These are phyloP conservation scores for Cotesia vestalis DNA, from an alignment of 1,140 invertebrate genomes.

Conservation along the genomic window DNA sequence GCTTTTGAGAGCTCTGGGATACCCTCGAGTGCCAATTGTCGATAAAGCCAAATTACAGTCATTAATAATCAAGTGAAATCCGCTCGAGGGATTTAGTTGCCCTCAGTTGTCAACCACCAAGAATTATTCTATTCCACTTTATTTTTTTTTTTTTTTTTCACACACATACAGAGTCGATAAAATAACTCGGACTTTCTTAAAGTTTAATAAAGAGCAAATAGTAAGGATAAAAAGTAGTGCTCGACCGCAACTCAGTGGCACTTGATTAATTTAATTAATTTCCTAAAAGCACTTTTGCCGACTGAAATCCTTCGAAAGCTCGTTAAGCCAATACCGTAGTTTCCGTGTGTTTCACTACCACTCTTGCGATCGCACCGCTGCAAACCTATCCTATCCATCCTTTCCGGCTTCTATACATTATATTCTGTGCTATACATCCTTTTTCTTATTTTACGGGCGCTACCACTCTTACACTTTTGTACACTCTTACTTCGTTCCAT, in stretches of 20 bases:
- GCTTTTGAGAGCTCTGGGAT: slow-evolving; percentile 16
- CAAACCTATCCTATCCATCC: background rate
- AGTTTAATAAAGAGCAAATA: background rate
- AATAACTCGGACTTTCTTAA: background rate
- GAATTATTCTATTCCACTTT: background rate
- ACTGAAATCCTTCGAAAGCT: slow-evolving; percentile 33
- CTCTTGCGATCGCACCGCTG: background rate
- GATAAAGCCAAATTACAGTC: slow-evolving; percentile 48
- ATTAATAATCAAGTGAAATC: slow-evolving; percentile 46
- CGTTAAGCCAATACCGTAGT: slow-evolving; percentile 21
- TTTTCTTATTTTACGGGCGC: background rate
- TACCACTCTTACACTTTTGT: slow-evolving; percentile 38
- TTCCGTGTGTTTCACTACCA: slow-evolving; percentile 12
- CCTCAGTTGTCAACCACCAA: slow-evolving; percentile 5
- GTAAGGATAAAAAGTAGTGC: slow-evolving; percentile 6
- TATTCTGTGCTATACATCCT: background rate
- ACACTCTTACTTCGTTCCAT: slow-evolving; percentile 46
- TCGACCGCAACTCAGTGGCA: slow-evolving; percentile 21
- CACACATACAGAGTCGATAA: background rate
- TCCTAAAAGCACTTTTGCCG: slow-evolving; percentile 42
- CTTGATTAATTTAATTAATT: slow-evolving; percentile 57
- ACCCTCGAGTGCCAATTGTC: slow-evolving; percentile 46
- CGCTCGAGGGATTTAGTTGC: slow-evolving; percentile 23
- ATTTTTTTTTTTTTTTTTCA: background rate
- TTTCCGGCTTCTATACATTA: no score